Percentiles rank a stretch among this genome's conserved stretches.
Conservation (phyloP, 2,797 vertebrate species). For the Peromyscus nudipes region DNA sequence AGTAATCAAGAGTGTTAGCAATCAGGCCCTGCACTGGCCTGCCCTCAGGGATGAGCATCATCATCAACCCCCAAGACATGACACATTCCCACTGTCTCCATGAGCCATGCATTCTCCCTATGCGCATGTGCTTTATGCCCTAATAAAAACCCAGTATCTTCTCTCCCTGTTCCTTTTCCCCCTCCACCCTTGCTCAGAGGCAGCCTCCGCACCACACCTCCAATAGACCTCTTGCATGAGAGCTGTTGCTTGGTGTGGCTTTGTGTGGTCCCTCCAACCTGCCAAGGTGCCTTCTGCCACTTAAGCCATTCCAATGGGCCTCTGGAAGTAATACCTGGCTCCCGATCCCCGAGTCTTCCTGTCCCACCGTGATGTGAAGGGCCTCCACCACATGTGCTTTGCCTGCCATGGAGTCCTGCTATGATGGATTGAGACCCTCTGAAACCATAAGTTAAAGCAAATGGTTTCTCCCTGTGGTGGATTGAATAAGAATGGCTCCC, state of each 20-base stretch:
- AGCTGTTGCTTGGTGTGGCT: neutral
- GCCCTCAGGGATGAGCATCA: neutral
- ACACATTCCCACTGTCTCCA: neutral
- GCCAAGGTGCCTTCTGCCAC: neutral
- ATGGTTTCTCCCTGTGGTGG: neutral
- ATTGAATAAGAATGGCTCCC: neutral
- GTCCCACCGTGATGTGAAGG: neutral
- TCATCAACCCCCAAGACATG: neutral
- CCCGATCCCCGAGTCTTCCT: neutral
- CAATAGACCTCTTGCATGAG: neutral
- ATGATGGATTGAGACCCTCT: neutral
- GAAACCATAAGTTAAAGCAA: neutral
- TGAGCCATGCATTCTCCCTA: neutral
- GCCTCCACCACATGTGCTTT: neutral
- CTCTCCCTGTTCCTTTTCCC: neutral
- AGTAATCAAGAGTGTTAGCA: neutral
- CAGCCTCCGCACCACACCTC: neutral
- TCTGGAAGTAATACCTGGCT: neutral
- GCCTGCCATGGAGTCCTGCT: neutral
- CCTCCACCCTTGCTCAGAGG: neutral
- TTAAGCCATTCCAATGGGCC: neutral
- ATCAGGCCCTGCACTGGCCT: neutral
- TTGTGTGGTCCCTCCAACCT: neutral
- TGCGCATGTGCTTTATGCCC: neutral
- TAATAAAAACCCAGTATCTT: neutral